Evolutionary conservation across 2,797 vertebrate species (phyloP), one percentile per base, ranked within the genome.

Genomic region (Tenualosa ilisha): DNA sequence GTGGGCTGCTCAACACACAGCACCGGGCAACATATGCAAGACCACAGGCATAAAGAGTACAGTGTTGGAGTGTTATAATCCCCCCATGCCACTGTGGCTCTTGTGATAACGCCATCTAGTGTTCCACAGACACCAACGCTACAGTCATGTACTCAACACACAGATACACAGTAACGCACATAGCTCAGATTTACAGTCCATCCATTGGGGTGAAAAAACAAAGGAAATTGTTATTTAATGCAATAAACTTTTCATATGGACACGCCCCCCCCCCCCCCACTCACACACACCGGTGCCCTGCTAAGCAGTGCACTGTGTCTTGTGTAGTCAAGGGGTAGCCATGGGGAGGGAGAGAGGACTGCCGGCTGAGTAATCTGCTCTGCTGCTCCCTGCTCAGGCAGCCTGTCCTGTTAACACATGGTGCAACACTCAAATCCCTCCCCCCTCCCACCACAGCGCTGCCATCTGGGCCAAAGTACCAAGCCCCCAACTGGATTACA

Each of bases 101-200:
- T 82, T 50, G 68, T 84, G 81, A 51, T 83, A 88, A 43, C 84
- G 82, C 84, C 84, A 81, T 82, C 82, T 83, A 83, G 59, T 86
- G 84, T 51, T 75, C 50, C 24, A 81, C 63, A 3, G 9, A 1
- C 72, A 79, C 72, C 72, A 43, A 79, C 72, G 37, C 37, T 46
- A 46, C 72, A 22, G 17, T 37, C 40, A n/a, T 20, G 7, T 20
- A 22, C 37, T 13, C 26, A 72, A 72, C 31, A 46, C 40, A 22
- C 37, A 46, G 12, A 22, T 8, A 43, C 17, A 79, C 5, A 20
- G 37, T 46, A 17, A 43, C 37, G 22, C 37, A 75, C 37, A 43
- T 17, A 46, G 15, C 11, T 6, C 7, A 12, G 72, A 79, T 79
- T 79, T 46, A 22, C 40, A 79, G 72, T 46, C 40, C 72, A 43